These are phyloP conservation scores for Seladonia tumulorum DNA, from an alignment of 2,888 invertebrate species.

Conservation along the genomic window DNA sequence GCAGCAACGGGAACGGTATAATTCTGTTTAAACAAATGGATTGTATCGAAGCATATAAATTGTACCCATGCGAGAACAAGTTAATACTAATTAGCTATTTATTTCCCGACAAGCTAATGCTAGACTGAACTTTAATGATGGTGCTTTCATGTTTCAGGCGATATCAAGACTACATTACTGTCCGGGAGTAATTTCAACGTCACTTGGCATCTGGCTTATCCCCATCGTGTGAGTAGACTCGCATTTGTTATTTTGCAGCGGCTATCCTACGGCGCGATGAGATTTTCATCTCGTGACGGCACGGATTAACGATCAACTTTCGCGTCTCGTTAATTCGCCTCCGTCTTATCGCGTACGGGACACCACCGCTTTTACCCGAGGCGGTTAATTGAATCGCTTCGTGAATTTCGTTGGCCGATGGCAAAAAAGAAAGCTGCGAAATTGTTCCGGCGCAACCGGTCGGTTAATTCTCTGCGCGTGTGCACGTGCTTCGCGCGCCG, in stretches of 20 bases:
- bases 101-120: background rate
- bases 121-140: background rate
- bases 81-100: background rate
- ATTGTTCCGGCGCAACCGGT: constrained; percentile 23
- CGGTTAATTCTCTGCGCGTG: constrained; percentile 28
- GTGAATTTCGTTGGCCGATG: constrained; percentile 22
- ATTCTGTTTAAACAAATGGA: background rate
- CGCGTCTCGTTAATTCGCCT: constrained; percentile 8
- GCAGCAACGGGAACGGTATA: background rate
- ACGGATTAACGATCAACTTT: background rate
- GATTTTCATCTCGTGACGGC: background rate
- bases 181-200: constrained; percentile 94
- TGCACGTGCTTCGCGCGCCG: background rate
- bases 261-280: background rate
- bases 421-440: constrained; percentile 44
- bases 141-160: constrained; percentile 86
- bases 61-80: background rate
- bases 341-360: background rate
- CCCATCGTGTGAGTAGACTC: constrained; percentile 90
- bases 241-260: background rate
- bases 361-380: constrained; percentile 24
- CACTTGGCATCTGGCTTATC: constrained; percentile 97
- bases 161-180: constrained; percentile 91
- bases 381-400: constrained; percentile 22
- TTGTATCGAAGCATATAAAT: background rate